Percentiles rank a stretch among this genome's conserved stretches.
Conservation (phyloP, 1,140 invertebrate species). For the Aphelinus certus region DNA sequence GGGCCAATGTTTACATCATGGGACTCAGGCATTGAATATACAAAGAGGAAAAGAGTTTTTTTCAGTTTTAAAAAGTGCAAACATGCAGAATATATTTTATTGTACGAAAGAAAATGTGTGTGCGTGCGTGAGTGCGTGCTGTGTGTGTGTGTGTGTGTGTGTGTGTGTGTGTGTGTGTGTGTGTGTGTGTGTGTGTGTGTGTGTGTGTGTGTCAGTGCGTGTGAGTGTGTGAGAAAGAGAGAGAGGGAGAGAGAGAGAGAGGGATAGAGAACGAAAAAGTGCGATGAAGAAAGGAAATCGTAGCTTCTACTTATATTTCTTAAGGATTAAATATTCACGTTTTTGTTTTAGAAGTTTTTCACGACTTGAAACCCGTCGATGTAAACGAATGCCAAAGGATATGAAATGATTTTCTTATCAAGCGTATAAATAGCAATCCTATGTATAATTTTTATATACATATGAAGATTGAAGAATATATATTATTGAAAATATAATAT, state of each 20-base stretch:
- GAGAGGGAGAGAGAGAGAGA: no score
- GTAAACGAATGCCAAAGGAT: constrained; percentile 43
- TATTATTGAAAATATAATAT: neutral
- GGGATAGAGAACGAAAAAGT: no score
- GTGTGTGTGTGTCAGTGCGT: no score
- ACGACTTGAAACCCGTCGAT: constrained; percentile 33
- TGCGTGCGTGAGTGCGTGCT: no score
- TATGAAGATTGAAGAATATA: constrained; percentile 44
- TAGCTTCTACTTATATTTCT: constrained; percentile 1
- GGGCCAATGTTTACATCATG: constrained; percentile 33
- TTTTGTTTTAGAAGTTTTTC: constrained; percentile 24
- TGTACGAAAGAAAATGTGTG: neutral
- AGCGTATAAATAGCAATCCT: constrained; percentile 49
- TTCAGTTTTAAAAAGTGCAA: constrained; percentile 17
- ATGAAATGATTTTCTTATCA: constrained; percentile 39
- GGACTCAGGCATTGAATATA: neutral
- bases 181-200: no score
- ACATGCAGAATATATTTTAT: constrained; percentile 16
- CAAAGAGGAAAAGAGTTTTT: constrained; percentile 10
- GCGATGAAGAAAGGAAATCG: neutral
- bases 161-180: no score
- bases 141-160: no score
- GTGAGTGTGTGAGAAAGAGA: no score
- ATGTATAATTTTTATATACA: constrained; percentile 46
- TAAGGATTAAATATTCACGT: neutral